phyloP scores from a whole-genome alignment of 2,113 vertebrate genomes.

The Vulpes ferrilata region DNA sequence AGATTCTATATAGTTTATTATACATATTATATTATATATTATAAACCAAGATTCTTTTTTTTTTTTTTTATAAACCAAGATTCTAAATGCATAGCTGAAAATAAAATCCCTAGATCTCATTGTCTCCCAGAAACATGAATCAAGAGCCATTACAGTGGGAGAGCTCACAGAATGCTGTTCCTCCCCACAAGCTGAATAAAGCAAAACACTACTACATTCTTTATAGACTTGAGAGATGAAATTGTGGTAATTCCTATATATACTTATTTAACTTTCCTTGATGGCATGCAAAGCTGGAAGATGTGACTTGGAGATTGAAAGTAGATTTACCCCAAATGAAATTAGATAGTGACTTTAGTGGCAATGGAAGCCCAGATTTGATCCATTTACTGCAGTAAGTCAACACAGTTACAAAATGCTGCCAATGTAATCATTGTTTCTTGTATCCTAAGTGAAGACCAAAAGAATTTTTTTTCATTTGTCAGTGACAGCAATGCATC shows the following conservation, averaged over 20 bases:
- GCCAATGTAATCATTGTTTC: not conserved
- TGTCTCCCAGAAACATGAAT: not conserved
- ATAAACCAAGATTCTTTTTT: not conserved
- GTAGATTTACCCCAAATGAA: constrained; percentile 16
- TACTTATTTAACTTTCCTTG: not conserved
- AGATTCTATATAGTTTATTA: no score
- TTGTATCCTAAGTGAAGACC: not conserved
- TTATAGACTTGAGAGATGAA: not conserved
- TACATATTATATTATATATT: no score
- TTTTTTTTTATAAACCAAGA: not conserved
- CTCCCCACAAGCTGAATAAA: not conserved
- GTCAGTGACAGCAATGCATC: not conserved
- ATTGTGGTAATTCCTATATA: not conserved
- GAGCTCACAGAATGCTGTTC: not conserved
- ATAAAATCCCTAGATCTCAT: not conserved
- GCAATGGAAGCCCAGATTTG: not conserved
- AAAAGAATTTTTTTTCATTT: constrained; percentile 18
- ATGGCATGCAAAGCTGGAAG: not conserved
- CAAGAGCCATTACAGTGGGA: not conserved
- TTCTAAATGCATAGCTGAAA: not conserved
- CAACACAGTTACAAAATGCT: not conserved
- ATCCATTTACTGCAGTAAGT: not conserved
- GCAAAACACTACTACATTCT: not conserved
- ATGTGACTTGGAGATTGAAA: not conserved
- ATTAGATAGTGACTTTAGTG: not conserved